A percentile compares a stretch with the other conserved stretches of the same genome.
Evolutionary conservation across 2,797 vertebrate species (phyloP).

Genomic region (Erpetoichthys calabaricus): DNA sequence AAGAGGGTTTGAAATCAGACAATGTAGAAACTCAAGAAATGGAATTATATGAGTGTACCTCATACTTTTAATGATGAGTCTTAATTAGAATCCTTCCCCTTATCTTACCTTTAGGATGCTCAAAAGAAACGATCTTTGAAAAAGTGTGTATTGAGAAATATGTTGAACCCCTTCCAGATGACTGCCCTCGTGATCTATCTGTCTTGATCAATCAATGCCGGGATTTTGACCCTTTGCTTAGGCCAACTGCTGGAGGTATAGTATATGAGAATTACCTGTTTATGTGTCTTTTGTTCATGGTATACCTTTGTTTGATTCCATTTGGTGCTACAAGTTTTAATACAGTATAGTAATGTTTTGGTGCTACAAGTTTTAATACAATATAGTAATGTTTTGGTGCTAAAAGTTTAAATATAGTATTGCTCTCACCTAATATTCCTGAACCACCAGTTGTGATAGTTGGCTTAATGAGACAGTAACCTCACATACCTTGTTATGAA

Average conservation of each 20-base stretch:
- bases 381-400: too few species aligned
- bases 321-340: not conserved
- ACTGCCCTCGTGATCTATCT: constrained; percentile 46
- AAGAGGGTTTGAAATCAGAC: too few species aligned
- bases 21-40: too few species aligned
- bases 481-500: too few species aligned
- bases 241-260: constrained; percentile 60
- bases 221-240: constrained; percentile 38
- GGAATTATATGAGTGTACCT: too few species aligned
- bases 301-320: not conserved
- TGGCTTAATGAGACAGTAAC: too few species aligned
- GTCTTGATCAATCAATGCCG: constrained; percentile 46
- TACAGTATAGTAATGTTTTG: not conserved
- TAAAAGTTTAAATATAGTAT: not conserved
- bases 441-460: too few species aligned
- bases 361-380: not conserved
- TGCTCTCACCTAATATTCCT: too few species aligned
- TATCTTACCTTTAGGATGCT: constrained; percentile 28
- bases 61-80: too few species aligned
- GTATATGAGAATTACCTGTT: not conserved
- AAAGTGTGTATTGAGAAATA: constrained; percentile 32
- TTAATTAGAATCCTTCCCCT: not conserved
- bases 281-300: too few species aligned
- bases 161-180: constrained; percentile 39
- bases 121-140: constrained; percentile 27